Percentiles rank a stretch among this genome's conserved stretches.
These are phyloP conservation scores for Oncorhynchus clarkii DNA, from an alignment of 2,113 vertebrate genomes.

Conservation along the genomic window DNA sequence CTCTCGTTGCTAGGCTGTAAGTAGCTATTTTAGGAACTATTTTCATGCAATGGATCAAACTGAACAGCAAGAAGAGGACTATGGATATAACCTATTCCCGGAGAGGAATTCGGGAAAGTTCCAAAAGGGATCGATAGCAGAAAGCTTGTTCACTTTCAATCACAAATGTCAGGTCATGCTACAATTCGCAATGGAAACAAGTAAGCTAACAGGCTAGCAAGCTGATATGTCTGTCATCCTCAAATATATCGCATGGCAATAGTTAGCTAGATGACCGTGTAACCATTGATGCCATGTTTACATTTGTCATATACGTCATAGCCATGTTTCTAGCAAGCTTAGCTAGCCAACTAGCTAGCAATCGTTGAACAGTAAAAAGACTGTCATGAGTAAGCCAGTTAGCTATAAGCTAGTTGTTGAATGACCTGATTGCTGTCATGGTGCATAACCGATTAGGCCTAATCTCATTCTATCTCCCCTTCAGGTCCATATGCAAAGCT, in stretches of 20 bases:
- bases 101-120: conserved; percentile 55
- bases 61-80: conserved; percentile 63
- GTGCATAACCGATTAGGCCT: not conserved
- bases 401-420: not conserved
- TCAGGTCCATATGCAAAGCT: conserved; percentile 91
- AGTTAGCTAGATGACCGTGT: not conserved
- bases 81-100: conserved; percentile 77
- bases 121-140: conserved; percentile 54
- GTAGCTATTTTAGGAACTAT: not conserved
- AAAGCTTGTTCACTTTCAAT: conserved; percentile 72
- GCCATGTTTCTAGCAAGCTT: too few species aligned
- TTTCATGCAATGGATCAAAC: conserved; percentile 52
- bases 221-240: not conserved
- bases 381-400: too few species aligned
- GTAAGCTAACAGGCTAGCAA: conserved; percentile 55
- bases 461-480: not conserved
- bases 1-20: conserved; percentile 21
- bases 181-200: conserved; percentile 77
- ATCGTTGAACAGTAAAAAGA: too few species aligned
- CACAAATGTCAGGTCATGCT: conserved; percentile 86
- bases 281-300: not conserved
- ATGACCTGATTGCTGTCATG: too few species aligned
- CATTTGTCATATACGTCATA: too few species aligned
- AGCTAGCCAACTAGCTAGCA: too few species aligned
- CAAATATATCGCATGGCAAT: not conserved